Evolutionary conservation across 1,140 invertebrate genomes (phyloP).

Genomic region (Drosophila repleta): DNA sequence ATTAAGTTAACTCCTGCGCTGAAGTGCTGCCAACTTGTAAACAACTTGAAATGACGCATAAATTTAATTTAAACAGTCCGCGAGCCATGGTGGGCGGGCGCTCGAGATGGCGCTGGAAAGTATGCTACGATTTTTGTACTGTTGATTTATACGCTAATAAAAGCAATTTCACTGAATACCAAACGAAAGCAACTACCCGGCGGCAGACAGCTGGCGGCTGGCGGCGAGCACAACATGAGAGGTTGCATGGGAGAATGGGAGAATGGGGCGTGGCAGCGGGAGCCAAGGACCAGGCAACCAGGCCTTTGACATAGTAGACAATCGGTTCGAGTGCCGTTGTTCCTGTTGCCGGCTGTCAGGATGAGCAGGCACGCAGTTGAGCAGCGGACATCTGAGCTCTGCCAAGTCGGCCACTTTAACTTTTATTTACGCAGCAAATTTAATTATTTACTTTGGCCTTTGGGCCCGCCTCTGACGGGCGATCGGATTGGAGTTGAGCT

Average conservation of each 20-base stretch:
- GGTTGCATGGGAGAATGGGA: background rate
- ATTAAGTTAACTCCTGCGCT: conserved; percentile 22
- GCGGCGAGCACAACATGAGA: background rate
- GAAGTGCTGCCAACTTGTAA: conserved; percentile 65
- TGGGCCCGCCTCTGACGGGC: conserved; percentile 2
- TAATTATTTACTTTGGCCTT: conserved; percentile 72
- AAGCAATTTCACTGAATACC: conserved; percentile 78
- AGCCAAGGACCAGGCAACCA: conserved; percentile 17
- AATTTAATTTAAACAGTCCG: conserved; percentile 73
- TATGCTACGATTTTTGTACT: conserved; percentile 76
- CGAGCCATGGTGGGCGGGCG: background rate
- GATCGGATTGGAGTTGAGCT: conserved; percentile 34
- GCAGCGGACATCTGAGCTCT: conserved; percentile 35
- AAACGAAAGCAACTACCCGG: conserved; percentile 57
- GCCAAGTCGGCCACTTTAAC: conserved; percentile 49
- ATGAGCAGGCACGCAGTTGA: conserved; percentile 26
- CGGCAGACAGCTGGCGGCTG: background rate
- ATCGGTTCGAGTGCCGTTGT: conserved; percentile 56
- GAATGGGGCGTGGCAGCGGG: background rate
- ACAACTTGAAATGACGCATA: conserved; percentile 77
- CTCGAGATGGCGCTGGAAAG: conserved; percentile 38
- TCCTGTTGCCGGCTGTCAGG: conserved; percentile 45
- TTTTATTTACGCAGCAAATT: conserved; percentile 79
- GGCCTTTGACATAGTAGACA: conserved; percentile 74
- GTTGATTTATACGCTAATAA: conserved; percentile 81